These are phyloP conservation scores for Chloropsis hardwickii DNA, from an alignment of 2,113 vertebrate genomes.

Conservation along the genomic window DNA sequence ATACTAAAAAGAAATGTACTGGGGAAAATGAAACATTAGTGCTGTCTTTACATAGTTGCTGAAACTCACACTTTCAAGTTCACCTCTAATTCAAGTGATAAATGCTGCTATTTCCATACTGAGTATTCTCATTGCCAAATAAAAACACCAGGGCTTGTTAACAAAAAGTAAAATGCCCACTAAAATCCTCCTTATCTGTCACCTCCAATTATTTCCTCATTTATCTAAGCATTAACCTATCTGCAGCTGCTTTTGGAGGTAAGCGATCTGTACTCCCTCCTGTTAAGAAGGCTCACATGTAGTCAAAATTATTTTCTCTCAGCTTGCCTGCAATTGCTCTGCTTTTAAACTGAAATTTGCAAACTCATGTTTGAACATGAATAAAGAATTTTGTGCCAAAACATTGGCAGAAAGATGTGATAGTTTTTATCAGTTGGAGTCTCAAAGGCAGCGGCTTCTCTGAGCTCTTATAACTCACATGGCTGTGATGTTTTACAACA, in stretches of 20 bases:
- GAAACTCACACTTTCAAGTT: not conserved
- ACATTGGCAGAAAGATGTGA: not conserved
- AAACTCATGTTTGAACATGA: not conserved
- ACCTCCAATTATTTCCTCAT: not conserved
- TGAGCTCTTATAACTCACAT: not conserved
- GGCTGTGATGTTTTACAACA: not conserved
- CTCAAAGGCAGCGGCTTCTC: not conserved
- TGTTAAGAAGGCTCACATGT: not conserved
- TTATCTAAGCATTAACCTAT: not conserved
- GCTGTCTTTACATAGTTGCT: not conserved
- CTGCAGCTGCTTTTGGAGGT: not conserved
- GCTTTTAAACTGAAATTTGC: not conserved
- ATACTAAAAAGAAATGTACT: not conserved
- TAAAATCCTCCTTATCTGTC: no score
- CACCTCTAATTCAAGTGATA: not conserved
- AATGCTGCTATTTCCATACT: not conserved
- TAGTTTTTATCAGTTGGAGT: not conserved
- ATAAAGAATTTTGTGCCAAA: not conserved
- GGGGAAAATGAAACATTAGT: not conserved
- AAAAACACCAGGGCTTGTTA: not conserved
- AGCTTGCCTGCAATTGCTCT: not conserved
- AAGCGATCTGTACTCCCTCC: not conserved
- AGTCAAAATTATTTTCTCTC: not conserved
- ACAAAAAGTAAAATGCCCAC: not conserved
- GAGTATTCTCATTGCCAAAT: not conserved